These are phyloP conservation scores for Drosophila suboccidentalis DNA, from an alignment of 2,888 invertebrate genomes.

Conservation along the genomic window DNA sequence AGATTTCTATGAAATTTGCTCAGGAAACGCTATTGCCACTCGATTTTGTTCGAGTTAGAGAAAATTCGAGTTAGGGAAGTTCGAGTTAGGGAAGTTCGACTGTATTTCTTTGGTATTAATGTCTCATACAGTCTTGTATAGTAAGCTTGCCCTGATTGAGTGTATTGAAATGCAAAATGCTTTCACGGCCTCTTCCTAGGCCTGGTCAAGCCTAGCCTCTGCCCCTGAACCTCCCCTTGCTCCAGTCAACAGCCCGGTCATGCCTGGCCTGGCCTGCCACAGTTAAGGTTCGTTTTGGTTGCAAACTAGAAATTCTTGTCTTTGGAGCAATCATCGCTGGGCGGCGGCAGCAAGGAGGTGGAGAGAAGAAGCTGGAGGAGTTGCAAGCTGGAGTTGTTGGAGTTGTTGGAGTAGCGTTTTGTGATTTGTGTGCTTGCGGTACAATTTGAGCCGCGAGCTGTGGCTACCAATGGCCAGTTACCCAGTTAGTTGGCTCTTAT, in stretches of 20 bases:
- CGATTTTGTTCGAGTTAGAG: too few relatives aligned
- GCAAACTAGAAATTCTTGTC: conserved; percentile 78
- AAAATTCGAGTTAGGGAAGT: too few relatives aligned
- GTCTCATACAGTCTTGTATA: background rate
- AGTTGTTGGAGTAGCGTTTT: conserved; percentile 44
- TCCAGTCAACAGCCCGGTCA: background rate
- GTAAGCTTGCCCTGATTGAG: conserved; percentile 9
- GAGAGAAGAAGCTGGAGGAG: conserved; percentile 21
- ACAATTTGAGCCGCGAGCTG: conserved; percentile 79
- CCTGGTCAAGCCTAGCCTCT: conserved; percentile 45
- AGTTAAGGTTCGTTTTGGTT: conserved; percentile 64
- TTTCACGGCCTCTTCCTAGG: conserved; percentile 62
- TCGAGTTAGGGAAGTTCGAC: too few relatives aligned
- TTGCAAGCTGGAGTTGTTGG: conserved; percentile 18
- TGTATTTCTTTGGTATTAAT: background rate
- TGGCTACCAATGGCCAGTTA: conserved; percentile 76
- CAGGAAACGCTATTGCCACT: too few relatives aligned
- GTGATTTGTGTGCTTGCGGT: conserved; percentile 80
- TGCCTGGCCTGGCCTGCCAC: conserved; percentile 49
- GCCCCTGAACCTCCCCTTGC: conserved; percentile 6
- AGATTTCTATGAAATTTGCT: too few relatives aligned
- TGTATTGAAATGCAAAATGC: conserved; percentile 73
- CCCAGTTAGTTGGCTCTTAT: conserved; percentile 68
- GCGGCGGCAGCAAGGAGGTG: conserved; percentile 30
- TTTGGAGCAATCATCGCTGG: conserved; percentile 71